Percentiles rank a stretch among this genome's conserved stretches.
phyloP scores from a whole-genome alignment of 2,888 invertebrate genomes.

The Geotrupes spiniger region DNA sequence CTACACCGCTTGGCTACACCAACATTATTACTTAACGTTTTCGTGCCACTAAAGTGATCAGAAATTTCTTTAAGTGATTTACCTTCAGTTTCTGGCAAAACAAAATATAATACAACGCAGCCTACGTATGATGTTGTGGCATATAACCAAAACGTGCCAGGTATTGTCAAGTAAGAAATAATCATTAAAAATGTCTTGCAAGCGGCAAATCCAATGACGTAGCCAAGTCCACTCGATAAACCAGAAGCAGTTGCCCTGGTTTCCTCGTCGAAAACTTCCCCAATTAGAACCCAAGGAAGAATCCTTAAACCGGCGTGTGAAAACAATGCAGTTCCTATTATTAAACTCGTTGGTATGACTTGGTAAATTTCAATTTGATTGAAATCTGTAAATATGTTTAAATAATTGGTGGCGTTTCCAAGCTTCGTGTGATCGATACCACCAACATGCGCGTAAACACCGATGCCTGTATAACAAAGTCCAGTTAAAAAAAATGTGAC shows the following conservation, averaged over 20 bases:
- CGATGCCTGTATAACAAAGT: conserved; percentile 61
- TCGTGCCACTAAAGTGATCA: conserved; percentile 64
- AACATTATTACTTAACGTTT: conserved; percentile 53
- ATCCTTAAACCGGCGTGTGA: conserved; percentile 68
- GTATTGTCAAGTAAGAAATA: conserved; percentile 60
- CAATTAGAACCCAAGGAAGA: conserved; percentile 77
- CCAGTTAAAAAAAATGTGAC: conserved; percentile 65
- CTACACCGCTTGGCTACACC: too few species aligned
- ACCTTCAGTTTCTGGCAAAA: conserved; percentile 81
- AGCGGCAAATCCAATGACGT: conserved; percentile 70
- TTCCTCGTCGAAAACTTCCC: conserved; percentile 70
- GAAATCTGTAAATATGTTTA: neutral
- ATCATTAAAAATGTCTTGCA: conserved; percentile 72
- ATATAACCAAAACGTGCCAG: conserved; percentile 72
- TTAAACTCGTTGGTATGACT: conserved; percentile 65
- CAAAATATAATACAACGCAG: conserved; percentile 62
- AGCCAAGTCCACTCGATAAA: conserved; percentile 69
- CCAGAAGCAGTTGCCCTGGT: conserved; percentile 72
- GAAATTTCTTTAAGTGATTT: conserved; percentile 69
- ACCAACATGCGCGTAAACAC: conserved; percentile 53
- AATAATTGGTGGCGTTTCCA: conserved; percentile 1
- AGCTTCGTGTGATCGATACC: conserved; percentile 31
- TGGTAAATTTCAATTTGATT: conserved; percentile 15
- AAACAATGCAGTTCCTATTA: conserved; percentile 66
- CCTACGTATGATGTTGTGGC: conserved; percentile 62